Percentiles rank a stretch among this genome's conserved stretches.
These are phyloP conservation scores for Denticeps clupeoides DNA, from an alignment of 2,797 vertebrate genomes.

Conservation along the genomic window DNA sequence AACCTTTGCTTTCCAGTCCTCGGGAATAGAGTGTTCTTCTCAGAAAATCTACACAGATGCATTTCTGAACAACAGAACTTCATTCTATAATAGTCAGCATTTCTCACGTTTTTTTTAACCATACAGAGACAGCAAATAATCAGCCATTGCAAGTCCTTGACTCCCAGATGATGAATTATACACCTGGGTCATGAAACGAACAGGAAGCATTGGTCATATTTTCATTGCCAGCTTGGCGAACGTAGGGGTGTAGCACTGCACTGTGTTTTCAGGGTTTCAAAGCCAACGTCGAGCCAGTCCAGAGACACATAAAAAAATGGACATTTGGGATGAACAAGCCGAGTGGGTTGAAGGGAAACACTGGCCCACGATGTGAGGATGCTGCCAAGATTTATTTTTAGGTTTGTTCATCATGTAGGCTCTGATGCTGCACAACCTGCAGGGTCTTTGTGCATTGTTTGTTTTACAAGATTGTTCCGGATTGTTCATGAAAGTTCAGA, in stretches of 20 bases:
- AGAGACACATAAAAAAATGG: constrained; percentile 11
- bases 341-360: constrained; percentile 27
- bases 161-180: neutral
- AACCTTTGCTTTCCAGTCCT: too few species aligned
- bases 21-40: too few species aligned
- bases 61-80: neutral
- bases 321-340: constrained; percentile 16
- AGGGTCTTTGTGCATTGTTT: neutral
- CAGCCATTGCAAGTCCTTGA: neutral
- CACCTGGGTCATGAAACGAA: neutral
- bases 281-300: constrained; percentile 10
- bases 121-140: neutral
- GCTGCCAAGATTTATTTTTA: constrained; percentile 27
- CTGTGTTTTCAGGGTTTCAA: constrained; percentile 7
- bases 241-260: neutral
- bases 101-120: too few species aligned
- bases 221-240: neutral
- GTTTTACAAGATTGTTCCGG: too few species aligned
- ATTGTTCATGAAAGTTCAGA: too few species aligned
- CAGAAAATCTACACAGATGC: neutral
- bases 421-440: constrained; percentile 18
- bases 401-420: constrained; percentile 8
- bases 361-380: constrained; percentile 13
- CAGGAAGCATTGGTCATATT: neutral
- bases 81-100: neutral